Percentiles rank a stretch among this genome's conserved stretches.
Evolutionary conservation across 2,888 invertebrate genomes (phyloP).

Genomic region (Rhagium mordax): DNA sequence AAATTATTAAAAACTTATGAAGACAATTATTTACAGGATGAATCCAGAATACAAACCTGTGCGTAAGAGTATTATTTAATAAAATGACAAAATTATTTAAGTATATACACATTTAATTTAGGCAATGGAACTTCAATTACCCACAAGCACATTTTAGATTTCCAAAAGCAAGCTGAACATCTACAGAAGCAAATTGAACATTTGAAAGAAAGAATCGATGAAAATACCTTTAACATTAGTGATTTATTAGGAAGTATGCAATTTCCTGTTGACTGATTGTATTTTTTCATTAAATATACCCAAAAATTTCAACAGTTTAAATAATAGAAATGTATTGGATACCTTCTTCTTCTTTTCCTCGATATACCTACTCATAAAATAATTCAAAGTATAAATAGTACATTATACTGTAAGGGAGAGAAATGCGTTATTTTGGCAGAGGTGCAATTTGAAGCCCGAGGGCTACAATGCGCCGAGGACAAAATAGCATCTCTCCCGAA

Average conservation of each 20-base stretch:
- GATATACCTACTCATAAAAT: too few relatives aligned
- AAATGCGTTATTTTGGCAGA: too few relatives aligned
- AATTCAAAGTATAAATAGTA: too few relatives aligned
- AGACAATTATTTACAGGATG: constrained; percentile 15
- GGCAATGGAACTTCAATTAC: not conserved
- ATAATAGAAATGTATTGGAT: too few relatives aligned
- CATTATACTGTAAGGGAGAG: too few relatives aligned
- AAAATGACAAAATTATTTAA: not conserved
- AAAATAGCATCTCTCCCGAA: too few relatives aligned
- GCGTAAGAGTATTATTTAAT: not conserved
- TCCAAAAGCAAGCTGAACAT: not conserved
- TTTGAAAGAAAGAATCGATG: not conserved
- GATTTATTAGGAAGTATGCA: not conserved
- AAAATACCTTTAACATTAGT: not conserved
- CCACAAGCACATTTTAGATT: not conserved
- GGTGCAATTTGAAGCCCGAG: too few relatives aligned
- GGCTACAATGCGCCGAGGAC: too few relatives aligned
- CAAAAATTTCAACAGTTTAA: too few relatives aligned
- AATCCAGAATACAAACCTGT: not conserved
- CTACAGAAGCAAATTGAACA: not conserved
- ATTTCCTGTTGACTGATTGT: not conserved
- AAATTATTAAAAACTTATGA: constrained; percentile 28
- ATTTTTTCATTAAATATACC: too few relatives aligned
- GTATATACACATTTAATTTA: not conserved
- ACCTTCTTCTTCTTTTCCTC: too few relatives aligned